Evolutionary conservation across 1,140 invertebrate genomes (phyloP), one percentile per base, ranked within the genome.

Genomic region (Chlorops oryzae): DNA sequence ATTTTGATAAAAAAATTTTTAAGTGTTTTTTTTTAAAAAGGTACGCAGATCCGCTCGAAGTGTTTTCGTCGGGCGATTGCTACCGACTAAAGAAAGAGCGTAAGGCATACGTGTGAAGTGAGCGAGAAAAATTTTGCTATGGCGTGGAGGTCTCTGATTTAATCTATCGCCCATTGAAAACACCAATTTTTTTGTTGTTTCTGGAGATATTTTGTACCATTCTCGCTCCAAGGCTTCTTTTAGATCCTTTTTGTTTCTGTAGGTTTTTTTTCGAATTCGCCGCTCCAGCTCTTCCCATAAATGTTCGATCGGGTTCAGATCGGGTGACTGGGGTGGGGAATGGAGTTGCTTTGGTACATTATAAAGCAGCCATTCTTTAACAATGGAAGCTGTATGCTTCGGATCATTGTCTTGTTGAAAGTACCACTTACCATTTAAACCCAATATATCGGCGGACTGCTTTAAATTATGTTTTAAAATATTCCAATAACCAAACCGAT

Each of bases 381-480:
- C 20, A 3, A 22, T 23, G 3, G n/a, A 21, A 23, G 3, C 7
- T 10, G 13, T 27, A 23, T 46, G 25, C 5, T 46, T 46, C 1
- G 46, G 34, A 1, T 47, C 18, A 24, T 42, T 34, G 3, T 50
- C 40, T 10, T 37, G 28, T 37, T 43, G 32, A 24, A 50, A 43
- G 25, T 6, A 23, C 13, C 42, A 50, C 15, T 18, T 17, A 2
- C 15, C 12, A 4, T 2, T 21, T 21, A 56, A 51, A n/a, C 39
- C 34, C 32, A 72, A 22, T 20, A 47, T 50, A 10, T 63, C 59
- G 3, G 64, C 55, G 18, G 52, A 58, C 25, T 35, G n/a, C 18
- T 47, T 47, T 6, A 47, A 3, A 22, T 24, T 37, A 21, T 38
- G 15, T 24, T 47, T 47, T 2, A 47, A 23, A 5, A 52, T 34